phyloP scores from a whole-genome alignment of 1,140 invertebrate species.

The Conus betulinus region DNA sequence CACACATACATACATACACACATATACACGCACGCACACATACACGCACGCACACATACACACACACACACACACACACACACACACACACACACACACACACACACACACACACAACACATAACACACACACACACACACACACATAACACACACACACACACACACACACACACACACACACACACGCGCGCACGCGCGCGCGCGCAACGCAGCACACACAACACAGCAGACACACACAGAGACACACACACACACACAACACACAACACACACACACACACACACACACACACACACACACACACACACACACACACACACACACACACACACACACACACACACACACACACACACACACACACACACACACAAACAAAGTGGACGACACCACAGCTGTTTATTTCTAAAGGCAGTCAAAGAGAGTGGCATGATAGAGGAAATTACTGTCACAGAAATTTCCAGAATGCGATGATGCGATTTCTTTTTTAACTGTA shows the following conservation, averaged over 20 bases:
- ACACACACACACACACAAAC: conserved; percentile 23
- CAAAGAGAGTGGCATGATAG: no score
- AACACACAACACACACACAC: background rate
- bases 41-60: background rate
- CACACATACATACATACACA: background rate
- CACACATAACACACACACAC: conserved; percentile 1
- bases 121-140: background rate
- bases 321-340: background rate
- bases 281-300: background rate
- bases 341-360: conserved; percentile 3
- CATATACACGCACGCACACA: background rate
- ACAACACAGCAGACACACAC: background rate
- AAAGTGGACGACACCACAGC: background rate
- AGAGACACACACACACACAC: background rate
- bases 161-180: conserved; percentile 21
- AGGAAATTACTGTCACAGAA: no score
- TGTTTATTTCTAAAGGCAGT: no score
- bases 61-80: conserved; percentile 20
- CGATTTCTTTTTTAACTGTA: no score
- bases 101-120: background rate
- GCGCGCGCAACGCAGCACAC: no score
- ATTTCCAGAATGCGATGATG: no score
- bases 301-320: background rate
- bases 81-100: conserved; percentile 9
- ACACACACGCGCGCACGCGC: no score